phyloP scores from a whole-genome alignment of 1,140 invertebrate genomes.

The Heliothis subflexa region DNA sequence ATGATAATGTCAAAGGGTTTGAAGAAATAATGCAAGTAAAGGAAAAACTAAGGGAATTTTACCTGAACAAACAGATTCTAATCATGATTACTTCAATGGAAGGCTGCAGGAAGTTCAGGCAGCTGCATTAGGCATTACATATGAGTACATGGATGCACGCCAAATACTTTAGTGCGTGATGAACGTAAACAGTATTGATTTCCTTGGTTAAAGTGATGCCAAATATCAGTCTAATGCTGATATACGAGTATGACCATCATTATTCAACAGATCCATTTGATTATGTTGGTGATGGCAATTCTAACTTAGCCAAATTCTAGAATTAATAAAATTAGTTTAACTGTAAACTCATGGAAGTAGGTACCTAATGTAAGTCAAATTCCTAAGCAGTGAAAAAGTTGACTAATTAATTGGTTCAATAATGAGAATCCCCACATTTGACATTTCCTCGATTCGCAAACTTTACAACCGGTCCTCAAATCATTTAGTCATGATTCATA shows the following conservation, averaged over 20 bases:
- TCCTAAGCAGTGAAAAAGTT: too few species aligned
- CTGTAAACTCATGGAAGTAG: too few species aligned
- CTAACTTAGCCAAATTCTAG: too few species aligned
- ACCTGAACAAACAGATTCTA: slow-evolving; percentile 1
- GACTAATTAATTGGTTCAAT: too few species aligned
- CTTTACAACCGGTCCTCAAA: not conserved
- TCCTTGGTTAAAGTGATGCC: slow-evolving; percentile 13
- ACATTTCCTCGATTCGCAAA: not conserved
- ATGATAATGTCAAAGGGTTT: too few species aligned
- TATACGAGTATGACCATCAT: not conserved
- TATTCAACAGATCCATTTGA: too few species aligned
- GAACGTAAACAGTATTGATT: not conserved
- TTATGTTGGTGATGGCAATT: too few species aligned
- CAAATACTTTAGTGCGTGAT: slow-evolving; percentile 1
- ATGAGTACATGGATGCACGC: slow-evolving; percentile 9
- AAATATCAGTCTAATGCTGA: not conserved
- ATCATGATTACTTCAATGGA: not conserved
- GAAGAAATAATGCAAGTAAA: too few species aligned
- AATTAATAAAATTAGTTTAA: too few species aligned
- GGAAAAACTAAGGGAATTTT: not conserved
- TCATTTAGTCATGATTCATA: not conserved
- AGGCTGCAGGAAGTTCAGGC: slow-evolving; percentile 20
- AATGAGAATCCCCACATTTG: not conserved
- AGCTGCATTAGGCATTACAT: slow-evolving; percentile 22
- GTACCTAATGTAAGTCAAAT: too few species aligned